Evolutionary conservation across 2,888 invertebrate genomes (phyloP).

Genomic region (Caenorhabditis sp.): DNA sequence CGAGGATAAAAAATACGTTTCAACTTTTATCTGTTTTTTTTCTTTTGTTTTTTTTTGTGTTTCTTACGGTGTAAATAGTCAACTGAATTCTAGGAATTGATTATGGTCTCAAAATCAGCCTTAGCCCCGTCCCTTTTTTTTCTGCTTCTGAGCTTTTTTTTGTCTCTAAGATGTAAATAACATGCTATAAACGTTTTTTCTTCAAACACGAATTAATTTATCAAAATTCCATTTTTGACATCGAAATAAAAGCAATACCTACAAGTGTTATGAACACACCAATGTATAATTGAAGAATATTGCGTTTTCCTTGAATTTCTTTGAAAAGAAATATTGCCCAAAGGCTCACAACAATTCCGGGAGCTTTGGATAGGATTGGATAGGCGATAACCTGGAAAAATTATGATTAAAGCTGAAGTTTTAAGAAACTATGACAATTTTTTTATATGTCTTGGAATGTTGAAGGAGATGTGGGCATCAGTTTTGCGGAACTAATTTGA

Average conservation of each 20-base stretch:
- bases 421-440: no score
- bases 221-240: slow-evolving; percentile 57
- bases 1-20: slow-evolving; percentile 31
- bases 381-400: slow-evolving; percentile 55
- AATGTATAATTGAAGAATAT: slow-evolving; percentile 40
- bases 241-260: slow-evolving; percentile 49
- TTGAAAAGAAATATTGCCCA: slow-evolving; percentile 56
- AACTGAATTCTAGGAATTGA: neutral
- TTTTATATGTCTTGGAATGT: no score
- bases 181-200: no score
- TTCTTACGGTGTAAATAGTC: slow-evolving; percentile 32
- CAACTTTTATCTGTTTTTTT: no score
- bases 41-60: slow-evolving; percentile 1
- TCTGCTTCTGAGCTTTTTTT: no score
- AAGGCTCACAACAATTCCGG: slow-evolving; percentile 51
- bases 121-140: neutral
- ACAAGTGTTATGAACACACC: slow-evolving; percentile 43
- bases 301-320: slow-evolving; percentile 52
- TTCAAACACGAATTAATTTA: neutral
- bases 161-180: no score
- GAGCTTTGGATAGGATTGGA: slow-evolving; percentile 51
- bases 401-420: no score
- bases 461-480: no score
- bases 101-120: neutral
- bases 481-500: no score